phyloP scores from a whole-genome alignment of 2,888 invertebrate species.

The Pseudolycoriella hygida region DNA sequence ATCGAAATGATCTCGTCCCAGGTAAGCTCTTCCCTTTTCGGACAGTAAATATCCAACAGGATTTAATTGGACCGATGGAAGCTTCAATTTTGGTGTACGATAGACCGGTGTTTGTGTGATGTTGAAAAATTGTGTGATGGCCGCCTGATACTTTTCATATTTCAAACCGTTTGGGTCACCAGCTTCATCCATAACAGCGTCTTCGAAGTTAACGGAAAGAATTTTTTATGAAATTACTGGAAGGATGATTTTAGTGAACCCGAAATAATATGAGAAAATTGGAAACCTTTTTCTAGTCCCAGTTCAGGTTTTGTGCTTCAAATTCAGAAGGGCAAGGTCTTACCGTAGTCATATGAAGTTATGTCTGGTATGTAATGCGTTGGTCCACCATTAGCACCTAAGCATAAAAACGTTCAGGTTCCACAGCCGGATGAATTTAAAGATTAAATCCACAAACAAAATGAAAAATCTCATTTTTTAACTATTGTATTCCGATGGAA shows the following conservation, averaged over 20 bases:
- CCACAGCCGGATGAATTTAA: too few relatives aligned
- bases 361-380: constrained; percentile 42
- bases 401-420: too few relatives aligned
- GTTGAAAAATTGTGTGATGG: constrained; percentile 29
- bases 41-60: constrained; percentile 24
- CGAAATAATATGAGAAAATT: too few relatives aligned
- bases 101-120: constrained; percentile 27
- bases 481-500: too few relatives aligned
- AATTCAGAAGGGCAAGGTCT: too few relatives aligned
- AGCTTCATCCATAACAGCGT: constrained; percentile 73
- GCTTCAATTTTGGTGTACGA: constrained; percentile 38
- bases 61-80: constrained; percentile 38
- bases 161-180: constrained; percentile 68
- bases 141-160: constrained; percentile 49
- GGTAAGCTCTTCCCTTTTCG: constrained; percentile 14
- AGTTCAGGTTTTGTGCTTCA: too few relatives aligned
- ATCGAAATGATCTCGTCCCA: constrained; percentile 15
- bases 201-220: too few relatives aligned
- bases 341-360: constrained; percentile 74
- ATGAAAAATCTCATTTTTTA: too few relatives aligned
- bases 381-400: constrained; percentile 20
- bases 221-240: too few relatives aligned
- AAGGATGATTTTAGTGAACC: too few relatives aligned
- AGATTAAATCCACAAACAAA: too few relatives aligned
- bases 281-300: too few relatives aligned